phyloP scores from a whole-genome alignment of 2,113 vertebrate genomes.

The Pygoscelis adeliae region DNA sequence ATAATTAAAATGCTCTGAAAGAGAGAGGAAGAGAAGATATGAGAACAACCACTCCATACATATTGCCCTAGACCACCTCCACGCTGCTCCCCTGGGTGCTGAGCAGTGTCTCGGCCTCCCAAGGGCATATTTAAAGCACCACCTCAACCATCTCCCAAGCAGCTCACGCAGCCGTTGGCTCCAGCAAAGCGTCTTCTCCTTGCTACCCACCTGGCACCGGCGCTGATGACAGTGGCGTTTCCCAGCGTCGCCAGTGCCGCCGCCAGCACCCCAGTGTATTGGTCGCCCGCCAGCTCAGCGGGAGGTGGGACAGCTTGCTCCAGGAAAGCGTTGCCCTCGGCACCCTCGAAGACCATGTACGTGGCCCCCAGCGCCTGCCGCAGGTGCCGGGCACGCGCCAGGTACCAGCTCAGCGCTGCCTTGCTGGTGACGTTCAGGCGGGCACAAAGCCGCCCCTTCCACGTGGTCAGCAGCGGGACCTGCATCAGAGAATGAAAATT shows the following conservation, averaged over 20 bases:
- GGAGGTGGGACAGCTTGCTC: slow-evolving; percentile 72
- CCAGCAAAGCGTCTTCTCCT: neutral
- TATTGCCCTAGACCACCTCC: fast-evolving
- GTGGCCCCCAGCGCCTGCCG: slow-evolving; percentile 78
- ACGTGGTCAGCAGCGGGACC: slow-evolving; percentile 83
- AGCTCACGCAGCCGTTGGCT: fast-evolving
- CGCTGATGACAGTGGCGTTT: slow-evolving; percentile 79
- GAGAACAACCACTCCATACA: fast-evolving
- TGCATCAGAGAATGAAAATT: neutral
- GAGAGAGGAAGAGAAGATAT: too few relatives aligned
- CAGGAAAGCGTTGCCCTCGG: slow-evolving; percentile 79
- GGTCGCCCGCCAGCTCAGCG: slow-evolving; percentile 63
- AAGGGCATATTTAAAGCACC: fast-evolving
- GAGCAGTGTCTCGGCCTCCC: fast-evolving
- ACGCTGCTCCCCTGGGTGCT: neutral
- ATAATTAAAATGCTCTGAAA: neutral
- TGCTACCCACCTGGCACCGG: slow-evolving; percentile 78
- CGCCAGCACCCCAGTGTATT: slow-evolving; percentile 76
- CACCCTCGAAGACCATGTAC: slow-evolving; percentile 81
- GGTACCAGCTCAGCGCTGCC: slow-evolving; percentile 81
- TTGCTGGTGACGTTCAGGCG: slow-evolving; percentile 85
- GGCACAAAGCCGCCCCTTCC: slow-evolving; percentile 83
- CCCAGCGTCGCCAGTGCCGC: slow-evolving; percentile 77
- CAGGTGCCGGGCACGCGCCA: slow-evolving; percentile 77
- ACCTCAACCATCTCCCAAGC: too few relatives aligned